Evolutionary conservation across 2,797 vertebrate species (phyloP), one percentile per base, ranked within the genome.

Genomic region (Tiaroga cobitis): DNA sequence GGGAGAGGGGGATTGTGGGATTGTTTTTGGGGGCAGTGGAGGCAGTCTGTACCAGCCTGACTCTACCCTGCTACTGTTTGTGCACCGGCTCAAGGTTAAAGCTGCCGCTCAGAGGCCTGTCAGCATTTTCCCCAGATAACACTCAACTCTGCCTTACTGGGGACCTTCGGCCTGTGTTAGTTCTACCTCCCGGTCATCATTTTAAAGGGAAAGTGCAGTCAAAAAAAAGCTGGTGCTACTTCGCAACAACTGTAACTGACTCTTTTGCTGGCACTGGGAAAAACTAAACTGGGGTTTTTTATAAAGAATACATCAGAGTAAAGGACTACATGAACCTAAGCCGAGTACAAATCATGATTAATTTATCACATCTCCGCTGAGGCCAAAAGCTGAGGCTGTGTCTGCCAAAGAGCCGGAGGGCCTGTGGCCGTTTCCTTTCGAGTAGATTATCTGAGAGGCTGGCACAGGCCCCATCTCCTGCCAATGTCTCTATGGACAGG

Each of bases 71-170:
- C 87, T 88, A 88, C 87, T 88, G 87, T 88, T 90, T 87, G 86
- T 85, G 83, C 70, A 87, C 83, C 49, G 2, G 63, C 81, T 87
- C 87, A 90, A 88, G 89, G 89, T 87, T 88, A 82, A 81, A 72
- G 80, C 87, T 56, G 82, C 87, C 24, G 80, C 65, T 89, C 11
- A 41, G 72, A 85, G 68, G 80, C 83, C 69, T 37, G 56, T 82
- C 87, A 88, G 87, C 80, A 82, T 85, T 88, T 85, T 75, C 54
- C 80, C 41, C 63, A 87, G 89, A 90, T 90, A 90, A 88, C 72
- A 39, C 59, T 84, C 74, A 90, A 88, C 85, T 85, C 67, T 90
- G 85, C 73, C 86, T 87, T 75, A 86, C 69, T 80, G 81, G 54
- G 72, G 82, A 76, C 78, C 86, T 87, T 84, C 84, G 34, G 56